Evolutionary conservation across 2,888 invertebrate species (phyloP), one percentile per base, ranked within the genome.

Genomic region (Cheilosia scutellata): DNA sequence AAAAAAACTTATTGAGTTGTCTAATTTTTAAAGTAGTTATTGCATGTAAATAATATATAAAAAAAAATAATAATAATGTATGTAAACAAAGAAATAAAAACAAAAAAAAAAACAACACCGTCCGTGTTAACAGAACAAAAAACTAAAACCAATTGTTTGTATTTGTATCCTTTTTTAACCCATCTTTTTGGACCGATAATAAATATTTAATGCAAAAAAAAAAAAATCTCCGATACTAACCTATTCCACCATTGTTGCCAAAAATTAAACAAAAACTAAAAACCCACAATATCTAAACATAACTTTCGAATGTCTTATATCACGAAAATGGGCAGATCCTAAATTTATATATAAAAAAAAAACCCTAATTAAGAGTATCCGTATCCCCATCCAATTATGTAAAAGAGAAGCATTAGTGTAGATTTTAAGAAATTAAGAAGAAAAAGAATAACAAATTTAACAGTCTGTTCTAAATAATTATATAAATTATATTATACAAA

Each of bases 41-140:
- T 82, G 76, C 82, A 86, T 86, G 72, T 86, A 70, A 79, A 84
- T 84, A 84, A 71, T 57, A 42, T 65, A 44, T 20, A 78, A 27
- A 25, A 55, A 75, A 33, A 62, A 68, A 75, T 49, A 75, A 51
- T 68, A 53, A 63, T 63, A 47, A 42, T 31, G 29, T 16, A 20
- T 37, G n/a, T 47, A n/a, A 47, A 47, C n/a, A 16, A 37, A 42
- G 44, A 31, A 51, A 25, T 27, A 40, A 31, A 42, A 42, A 31
- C 51, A 47, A 51, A 40, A 31, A 42, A 42, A 31, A 58, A 47
- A 51, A 68, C 37, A 76, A 82, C 86, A 86, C 86, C 86, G 86
- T 86, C 86, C 86, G 86, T 86, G 86, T 86, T 86, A 82, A 71
- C 82, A 86, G 62, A 86, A 76, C 71, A 77, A 65, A 72, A 76